Evolutionary conservation across 2,113 vertebrate genomes (phyloP).

Genomic region (Tragulus kanchil): DNA sequence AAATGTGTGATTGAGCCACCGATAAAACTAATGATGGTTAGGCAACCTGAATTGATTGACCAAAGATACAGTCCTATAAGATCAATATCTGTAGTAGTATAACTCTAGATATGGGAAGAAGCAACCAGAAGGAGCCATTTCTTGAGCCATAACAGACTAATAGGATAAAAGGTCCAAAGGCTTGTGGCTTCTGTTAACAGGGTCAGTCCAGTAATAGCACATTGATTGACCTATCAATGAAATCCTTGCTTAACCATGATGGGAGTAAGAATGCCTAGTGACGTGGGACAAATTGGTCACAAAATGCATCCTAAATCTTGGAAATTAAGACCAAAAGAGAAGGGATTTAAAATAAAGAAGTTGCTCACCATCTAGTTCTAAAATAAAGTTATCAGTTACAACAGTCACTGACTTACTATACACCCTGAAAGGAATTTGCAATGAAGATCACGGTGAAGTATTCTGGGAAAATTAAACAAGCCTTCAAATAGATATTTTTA

Average conservation of each 20-base stretch:
- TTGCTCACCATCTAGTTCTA: neutral
- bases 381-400: neutral
- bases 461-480: neutral
- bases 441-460: neutral
- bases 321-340: neutral
- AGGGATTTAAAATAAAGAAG: neutral
- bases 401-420: neutral
- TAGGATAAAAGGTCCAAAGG: neutral
- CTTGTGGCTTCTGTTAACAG: neutral
- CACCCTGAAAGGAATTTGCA: neutral
- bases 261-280: neutral
- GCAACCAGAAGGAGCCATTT: neutral
- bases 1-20: neutral
- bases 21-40: neutral
- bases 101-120: neutral
- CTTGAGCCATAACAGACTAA: neutral
- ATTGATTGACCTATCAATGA: neutral
- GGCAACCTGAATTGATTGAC: neutral
- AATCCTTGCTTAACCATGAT: neutral
- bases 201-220: neutral
- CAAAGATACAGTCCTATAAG: neutral
- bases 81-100: neutral
- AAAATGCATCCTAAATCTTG: neutral
- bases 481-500: neutral
- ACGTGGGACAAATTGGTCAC: neutral